Conservation (phyloP, 2,888 invertebrate genomes). For the Archaeoteleia sp. region DNA sequence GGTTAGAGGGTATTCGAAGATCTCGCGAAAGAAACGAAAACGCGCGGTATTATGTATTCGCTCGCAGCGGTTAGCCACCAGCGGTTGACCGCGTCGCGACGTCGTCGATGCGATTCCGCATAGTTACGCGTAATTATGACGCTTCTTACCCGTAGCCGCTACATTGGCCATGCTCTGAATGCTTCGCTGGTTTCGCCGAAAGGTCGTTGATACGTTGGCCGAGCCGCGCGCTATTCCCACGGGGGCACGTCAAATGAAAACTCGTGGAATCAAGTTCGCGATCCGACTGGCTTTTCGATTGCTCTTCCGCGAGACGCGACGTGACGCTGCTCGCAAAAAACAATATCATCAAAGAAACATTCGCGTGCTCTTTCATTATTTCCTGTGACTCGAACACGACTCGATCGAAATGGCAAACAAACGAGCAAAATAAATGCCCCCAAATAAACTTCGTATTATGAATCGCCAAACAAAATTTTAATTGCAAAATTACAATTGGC, state of each 20-base stretch:
- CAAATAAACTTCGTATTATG: no score
- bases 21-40: no score
- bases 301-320: conserved; percentile 3
- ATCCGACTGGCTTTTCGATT: background rate
- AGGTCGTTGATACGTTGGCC: conserved; percentile 34
- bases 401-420: no score
- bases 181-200: conserved; percentile 57
- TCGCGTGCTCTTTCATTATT: no score
- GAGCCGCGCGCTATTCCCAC: conserved; percentile 28
- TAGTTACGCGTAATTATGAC: conserved; percentile 61
- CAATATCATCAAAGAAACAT: background rate
- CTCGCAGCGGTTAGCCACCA: conserved; percentile 13
- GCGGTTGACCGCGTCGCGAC: conserved; percentile 17
- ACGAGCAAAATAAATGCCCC: no score
- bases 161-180: conserved; percentile 59
- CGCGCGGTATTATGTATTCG: no score
- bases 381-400: no score
- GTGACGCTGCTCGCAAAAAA: conserved; percentile 5
- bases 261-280: conserved; percentile 5
- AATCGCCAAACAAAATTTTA: no score
- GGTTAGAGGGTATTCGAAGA: no score
- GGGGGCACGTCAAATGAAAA: conserved; percentile 22
- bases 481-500: no score
- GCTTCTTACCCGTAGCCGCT: conserved; percentile 52
- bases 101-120: conserved; percentile 56